A percentile compares a stretch with the other conserved stretches of the same genome.
phyloP scores from a whole-genome alignment of 2,797 vertebrate species.

The Xiphorhynchus erythropygius region DNA sequence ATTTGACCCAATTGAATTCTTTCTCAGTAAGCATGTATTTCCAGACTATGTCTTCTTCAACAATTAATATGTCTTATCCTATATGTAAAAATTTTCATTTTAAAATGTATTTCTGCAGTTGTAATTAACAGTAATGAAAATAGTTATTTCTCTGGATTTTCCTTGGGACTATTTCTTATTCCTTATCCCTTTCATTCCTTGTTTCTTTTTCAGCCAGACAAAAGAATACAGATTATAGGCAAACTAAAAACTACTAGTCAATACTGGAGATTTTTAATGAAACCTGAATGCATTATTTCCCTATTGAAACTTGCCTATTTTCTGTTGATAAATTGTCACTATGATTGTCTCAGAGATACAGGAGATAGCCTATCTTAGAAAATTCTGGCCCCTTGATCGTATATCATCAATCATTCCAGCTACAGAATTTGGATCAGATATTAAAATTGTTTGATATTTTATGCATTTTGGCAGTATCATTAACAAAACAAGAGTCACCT shows the following conservation, averaged over 20 bases:
- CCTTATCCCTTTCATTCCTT: background rate
- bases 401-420: background rate
- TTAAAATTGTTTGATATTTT: background rate
- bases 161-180: background rate
- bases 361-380: background rate
- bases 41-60: background rate
- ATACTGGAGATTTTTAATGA: background rate
- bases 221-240: background rate
- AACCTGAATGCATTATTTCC: background rate
- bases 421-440: background rate
- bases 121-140: background rate
- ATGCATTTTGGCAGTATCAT: background rate
- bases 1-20: background rate
- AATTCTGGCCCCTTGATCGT: background rate
- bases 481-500: background rate
- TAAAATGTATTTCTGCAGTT: background rate
- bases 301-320: background rate
- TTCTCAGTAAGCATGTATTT: background rate
- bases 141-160: background rate
- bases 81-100: background rate
- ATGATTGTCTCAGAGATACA: background rate
- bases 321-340: background rate
- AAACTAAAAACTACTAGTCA: background rate
- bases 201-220: background rate
- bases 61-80: background rate